These are phyloP conservation scores for Graptemys geographica DNA, from an alignment of 2,797 vertebrate species.

Conservation along the genomic window DNA sequence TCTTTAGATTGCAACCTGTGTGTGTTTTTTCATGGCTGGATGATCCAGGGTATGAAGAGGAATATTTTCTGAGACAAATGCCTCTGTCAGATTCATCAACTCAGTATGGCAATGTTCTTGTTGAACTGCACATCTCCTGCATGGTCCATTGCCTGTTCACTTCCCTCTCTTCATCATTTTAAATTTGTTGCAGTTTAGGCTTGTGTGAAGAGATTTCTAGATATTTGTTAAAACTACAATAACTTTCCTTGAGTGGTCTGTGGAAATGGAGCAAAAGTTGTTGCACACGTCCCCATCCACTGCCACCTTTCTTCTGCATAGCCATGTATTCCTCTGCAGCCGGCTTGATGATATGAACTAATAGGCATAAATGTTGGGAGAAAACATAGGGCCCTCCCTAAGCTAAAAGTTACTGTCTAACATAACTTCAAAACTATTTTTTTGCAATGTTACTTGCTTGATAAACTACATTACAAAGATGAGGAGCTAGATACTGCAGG, in stretches of 20 bases:
- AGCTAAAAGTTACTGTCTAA: background rate
- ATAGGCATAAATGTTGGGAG: accelerated
- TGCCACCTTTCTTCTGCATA: background rate
- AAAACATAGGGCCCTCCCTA: background rate
- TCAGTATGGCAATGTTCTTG: conserved; percentile 69
- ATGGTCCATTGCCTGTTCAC: conserved; percentile 68
- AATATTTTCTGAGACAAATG: conserved; percentile 77
- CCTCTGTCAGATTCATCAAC: conserved; percentile 64
- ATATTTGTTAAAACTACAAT: conserved; percentile 2
- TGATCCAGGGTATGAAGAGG: conserved; percentile 62
- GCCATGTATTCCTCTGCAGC: background rate
- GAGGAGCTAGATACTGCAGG: background rate
- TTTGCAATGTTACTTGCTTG: background rate
- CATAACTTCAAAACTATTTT: background rate
- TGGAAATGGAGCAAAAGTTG: background rate
- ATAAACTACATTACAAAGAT: background rate
- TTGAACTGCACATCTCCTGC: conserved; percentile 65
- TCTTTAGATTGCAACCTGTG: conserved; percentile 62
- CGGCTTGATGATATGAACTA: accelerated
- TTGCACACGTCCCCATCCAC: background rate
- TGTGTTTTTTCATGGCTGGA: conserved; percentile 69
- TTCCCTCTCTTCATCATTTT: conserved; percentile 58
- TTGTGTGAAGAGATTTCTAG: conserved; percentile 49
- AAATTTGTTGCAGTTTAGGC: conserved; percentile 68
- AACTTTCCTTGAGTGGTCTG: conserved; percentile 3